These are phyloP conservation scores for Papilio glaucus DNA, from an alignment of 1,140 invertebrate genomes.

Conservation along the genomic window DNA sequence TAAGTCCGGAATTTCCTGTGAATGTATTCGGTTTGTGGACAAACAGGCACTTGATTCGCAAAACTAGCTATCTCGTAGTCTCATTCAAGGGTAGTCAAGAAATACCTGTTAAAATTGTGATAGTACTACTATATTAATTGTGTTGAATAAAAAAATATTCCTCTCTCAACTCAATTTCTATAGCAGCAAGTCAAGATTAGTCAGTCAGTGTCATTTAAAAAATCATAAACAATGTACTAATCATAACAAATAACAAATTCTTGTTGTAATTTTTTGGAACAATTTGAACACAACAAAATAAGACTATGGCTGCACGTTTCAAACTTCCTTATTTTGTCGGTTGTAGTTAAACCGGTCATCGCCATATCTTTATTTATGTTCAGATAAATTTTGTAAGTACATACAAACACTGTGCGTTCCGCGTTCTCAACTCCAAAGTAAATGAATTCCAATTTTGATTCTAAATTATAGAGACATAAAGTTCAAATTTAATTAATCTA, in stretches of 20 bases:
- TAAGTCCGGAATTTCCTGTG: too few relatives aligned
- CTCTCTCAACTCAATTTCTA: too few relatives aligned
- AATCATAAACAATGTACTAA: background rate
- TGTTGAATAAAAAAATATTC: too few relatives aligned
- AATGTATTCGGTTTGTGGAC: too few relatives aligned
- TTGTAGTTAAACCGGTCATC: background rate
- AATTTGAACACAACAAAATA: background rate
- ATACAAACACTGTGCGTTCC: background rate
- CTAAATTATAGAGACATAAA: background rate
- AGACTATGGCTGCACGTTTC: background rate
- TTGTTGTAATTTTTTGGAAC: background rate
- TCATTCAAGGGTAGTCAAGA: too few relatives aligned
- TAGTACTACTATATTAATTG: too few relatives aligned
- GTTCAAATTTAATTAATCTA: constrained; percentile 2
- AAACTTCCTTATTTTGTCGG: constrained; percentile 15
- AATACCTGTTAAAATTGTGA: too few relatives aligned
- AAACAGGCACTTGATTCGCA: too few relatives aligned
- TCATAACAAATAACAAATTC: background rate
- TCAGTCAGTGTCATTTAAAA: too few relatives aligned
- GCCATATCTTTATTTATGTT: constrained; percentile 18
- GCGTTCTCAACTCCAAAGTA: constrained; percentile 9
- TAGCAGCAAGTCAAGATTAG: too few relatives aligned
- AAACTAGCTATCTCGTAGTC: too few relatives aligned
- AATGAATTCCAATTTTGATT: background rate
- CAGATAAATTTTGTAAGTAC: constrained; percentile 12